Evolutionary conservation across 1,140 invertebrate genomes (phyloP), one percentile per base, ranked within the genome.

Genomic region (Drosophila athabasca): DNA sequence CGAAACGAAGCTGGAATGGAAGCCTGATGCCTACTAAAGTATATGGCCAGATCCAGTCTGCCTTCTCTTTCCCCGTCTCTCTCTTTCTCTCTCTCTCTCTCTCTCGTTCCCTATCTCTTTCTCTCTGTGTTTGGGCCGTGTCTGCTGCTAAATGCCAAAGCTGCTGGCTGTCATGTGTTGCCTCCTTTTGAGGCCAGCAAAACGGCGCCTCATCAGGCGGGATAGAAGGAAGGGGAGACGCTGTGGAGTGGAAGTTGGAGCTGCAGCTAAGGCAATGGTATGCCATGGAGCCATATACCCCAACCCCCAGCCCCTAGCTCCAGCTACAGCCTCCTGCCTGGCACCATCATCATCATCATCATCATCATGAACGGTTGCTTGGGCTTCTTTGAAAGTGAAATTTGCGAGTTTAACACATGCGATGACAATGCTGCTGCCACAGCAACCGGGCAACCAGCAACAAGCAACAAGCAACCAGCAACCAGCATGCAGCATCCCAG

Each of bases 311-410:
- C 8, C 35, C 67, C 6, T 46, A 19, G 11, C 15, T 43, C 8
- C n/a, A 5, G 52, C 11, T n/a, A 39, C 52, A 44, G 29, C 53
- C 7, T 31, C 9, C 31, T 11, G 31, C 31, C 31, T 35, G 31
- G 24, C 24, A 26, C 24, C 3, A 6, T 26, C 61, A 65, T 57
- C 70, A 73, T 53, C 67, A 64, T 52, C 76, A 65, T 57, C 70
- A 73, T 53, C 67, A 64, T 52, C 71, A 55, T 53, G 69, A 62
- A 61, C 58, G 49, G 22, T 46, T 59, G 58, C 62, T 55, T 71
- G 75, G 76, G 62, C 48, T 59, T 31, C 78, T 66, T 82, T 76
- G 82, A 85, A 85, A 85, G 82, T 85, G 82, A 85, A 85, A 87
- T 87, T 81, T 73, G 52, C 54, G 57, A 58, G 15, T 72, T 62